A percentile compares a stretch with the other conserved stretches of the same genome.
Conservation (phyloP, 2,888 invertebrate genomes). For the Gibbula magus region DNA sequence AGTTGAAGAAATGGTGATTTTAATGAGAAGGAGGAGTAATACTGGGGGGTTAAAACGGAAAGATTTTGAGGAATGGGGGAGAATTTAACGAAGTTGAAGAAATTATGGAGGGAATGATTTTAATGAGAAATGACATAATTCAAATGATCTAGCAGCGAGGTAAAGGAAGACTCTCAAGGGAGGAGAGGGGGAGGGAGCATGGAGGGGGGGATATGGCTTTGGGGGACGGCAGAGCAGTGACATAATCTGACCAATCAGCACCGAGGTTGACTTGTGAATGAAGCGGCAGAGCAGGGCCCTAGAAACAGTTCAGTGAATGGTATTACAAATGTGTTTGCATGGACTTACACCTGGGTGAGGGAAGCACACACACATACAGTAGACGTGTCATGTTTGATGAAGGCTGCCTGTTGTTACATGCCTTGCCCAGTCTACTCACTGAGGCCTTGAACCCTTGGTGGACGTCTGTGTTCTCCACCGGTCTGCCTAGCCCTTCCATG, state of each 20-base stretch:
- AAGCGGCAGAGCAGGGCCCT: background rate
- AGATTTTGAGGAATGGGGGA: no score
- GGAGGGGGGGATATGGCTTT: background rate
- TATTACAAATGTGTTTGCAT: background rate
- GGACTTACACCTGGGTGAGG: conserved; percentile 1
- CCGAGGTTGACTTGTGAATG: background rate
- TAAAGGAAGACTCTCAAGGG: no score
- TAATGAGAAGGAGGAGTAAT: no score
- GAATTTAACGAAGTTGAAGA: no score
- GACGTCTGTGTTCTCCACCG: background rate
- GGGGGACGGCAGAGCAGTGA: background rate
- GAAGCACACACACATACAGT: background rate
- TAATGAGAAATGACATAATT: no score
- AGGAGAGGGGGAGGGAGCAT: background rate
- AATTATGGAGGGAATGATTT: no score
- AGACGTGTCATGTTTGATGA: background rate
- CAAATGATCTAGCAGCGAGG: no score
- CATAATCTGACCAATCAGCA: conserved; percentile 1
- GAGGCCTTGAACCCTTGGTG: background rate
- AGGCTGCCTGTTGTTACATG: background rate
- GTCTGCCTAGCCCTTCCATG: no score
- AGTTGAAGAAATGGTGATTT: no score
- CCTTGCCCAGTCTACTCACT: background rate
- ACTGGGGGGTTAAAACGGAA: no score
- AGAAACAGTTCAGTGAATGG: conserved; percentile 1